phyloP scores from a whole-genome alignment of 37 sponge, comb jelly and placozoan species.

The Aplysina aerophoba region DNA sequence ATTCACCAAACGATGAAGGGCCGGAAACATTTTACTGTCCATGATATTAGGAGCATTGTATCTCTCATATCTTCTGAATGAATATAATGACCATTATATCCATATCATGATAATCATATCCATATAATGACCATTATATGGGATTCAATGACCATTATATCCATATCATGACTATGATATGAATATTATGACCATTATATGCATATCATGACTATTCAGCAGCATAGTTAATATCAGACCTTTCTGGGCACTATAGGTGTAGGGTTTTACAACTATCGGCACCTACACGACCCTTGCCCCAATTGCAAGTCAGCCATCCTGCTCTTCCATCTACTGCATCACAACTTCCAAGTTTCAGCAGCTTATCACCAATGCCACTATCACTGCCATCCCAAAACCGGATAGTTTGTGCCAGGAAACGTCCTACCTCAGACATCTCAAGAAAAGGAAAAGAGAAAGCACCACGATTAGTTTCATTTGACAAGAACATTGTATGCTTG shows the following conservation, averaged over 20 bases:
- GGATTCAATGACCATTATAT: background rate
- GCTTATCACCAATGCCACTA: constrained; percentile 25
- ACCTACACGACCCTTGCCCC: constrained; percentile 27
- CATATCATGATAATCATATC: constrained; percentile 11
- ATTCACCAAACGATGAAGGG: too few species aligned
- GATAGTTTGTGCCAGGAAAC: constrained; percentile 15
- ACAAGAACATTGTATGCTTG: constrained; percentile 35
- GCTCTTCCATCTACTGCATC: constrained; percentile 27
- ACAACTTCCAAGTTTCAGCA: constrained; percentile 4
- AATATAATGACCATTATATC: constrained; percentile 21
- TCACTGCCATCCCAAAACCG: constrained; percentile 25
- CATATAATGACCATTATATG: constrained; percentile 1
- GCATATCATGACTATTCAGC: background rate
- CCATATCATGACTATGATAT: constrained; percentile 11
- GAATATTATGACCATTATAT: constrained; percentile 10
- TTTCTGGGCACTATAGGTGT: constrained; percentile 16
- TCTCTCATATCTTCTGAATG: too few species aligned
- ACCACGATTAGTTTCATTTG: constrained; percentile 20
- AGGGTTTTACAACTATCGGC: constrained; percentile 11
- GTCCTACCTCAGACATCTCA: constrained; percentile 2
- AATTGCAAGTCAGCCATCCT: constrained; percentile 19
- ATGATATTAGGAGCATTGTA: too few species aligned
- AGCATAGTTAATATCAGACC: background rate
- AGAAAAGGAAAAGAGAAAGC: constrained; percentile 28
- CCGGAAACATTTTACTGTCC: too few species aligned